phyloP scores from a whole-genome alignment of 2,888 invertebrate genomes.

The Drosophila borborema region DNA sequence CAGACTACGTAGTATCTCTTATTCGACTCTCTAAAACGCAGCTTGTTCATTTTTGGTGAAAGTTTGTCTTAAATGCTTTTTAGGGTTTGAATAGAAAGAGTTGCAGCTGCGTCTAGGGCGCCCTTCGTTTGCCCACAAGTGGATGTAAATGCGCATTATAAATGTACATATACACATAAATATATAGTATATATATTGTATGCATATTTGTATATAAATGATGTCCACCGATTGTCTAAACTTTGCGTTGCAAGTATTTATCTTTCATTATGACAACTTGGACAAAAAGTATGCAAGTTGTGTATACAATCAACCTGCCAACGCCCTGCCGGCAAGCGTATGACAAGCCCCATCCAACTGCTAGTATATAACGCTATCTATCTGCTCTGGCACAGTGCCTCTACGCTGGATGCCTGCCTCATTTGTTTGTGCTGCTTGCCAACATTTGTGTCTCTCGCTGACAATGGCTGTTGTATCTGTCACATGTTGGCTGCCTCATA shows the following conservation, averaged over 20 bases:
- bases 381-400: constrained; percentile 10
- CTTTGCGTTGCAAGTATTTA: constrained; percentile 63
- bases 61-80: constrained; percentile 55
- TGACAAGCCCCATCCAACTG: constrained; percentile 29
- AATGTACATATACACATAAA: not conserved
- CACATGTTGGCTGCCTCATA: constrained; percentile 51
- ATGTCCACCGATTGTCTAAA: constrained; percentile 53
- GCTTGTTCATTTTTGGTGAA: constrained; percentile 56
- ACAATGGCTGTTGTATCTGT: constrained; percentile 56
- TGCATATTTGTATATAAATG: not conserved
- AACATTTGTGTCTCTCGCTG: constrained; percentile 23
- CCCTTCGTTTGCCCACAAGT: constrained; percentile 1
- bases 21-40: not conserved
- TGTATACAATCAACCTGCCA: constrained; percentile 72
- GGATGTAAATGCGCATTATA: constrained; percentile 16
- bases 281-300: constrained; percentile 63
- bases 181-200: not conserved
- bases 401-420: constrained; percentile 16
- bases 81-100: constrained; percentile 53
- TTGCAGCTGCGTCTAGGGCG: constrained; percentile 19
- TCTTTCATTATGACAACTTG: constrained; percentile 70
- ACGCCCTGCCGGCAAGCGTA: constrained; percentile 54
- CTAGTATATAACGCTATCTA: constrained; percentile 5
- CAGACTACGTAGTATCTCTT: not conserved
- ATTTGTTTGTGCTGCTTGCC: constrained; percentile 28